These are phyloP conservation scores for Stenchaetothrips biformis DNA, from an alignment of 2,888 invertebrate species.

Conservation along the genomic window DNA sequence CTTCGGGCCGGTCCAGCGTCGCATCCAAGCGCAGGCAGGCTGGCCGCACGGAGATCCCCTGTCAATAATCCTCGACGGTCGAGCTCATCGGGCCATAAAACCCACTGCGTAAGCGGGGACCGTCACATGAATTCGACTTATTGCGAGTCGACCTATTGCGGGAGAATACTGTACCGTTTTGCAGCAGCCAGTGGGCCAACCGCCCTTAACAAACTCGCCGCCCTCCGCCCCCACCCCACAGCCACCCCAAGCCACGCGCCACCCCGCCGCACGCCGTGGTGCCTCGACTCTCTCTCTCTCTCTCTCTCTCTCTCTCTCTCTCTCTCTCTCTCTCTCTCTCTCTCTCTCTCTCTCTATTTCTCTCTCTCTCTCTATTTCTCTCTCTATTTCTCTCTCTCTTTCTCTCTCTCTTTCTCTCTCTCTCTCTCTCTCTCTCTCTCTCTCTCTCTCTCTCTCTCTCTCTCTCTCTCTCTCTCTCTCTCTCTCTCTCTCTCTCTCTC, in stretches of 20 bases:
- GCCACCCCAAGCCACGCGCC: background rate
- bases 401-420: conserved; percentile 8
- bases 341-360: background rate
- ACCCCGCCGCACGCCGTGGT: background rate
- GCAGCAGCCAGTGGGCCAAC: background rate
- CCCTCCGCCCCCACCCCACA: background rate
- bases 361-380: background rate
- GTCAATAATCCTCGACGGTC: too few species aligned
- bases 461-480: background rate
- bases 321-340: conserved; percentile 17
- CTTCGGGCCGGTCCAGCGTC: too few species aligned
- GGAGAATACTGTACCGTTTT: too few species aligned
- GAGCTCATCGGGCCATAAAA: too few species aligned
- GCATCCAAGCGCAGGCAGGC: too few species aligned
- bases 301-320: conserved; percentile 12
- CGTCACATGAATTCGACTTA: too few species aligned
- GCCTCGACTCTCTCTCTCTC: background rate
- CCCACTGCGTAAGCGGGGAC: too few species aligned
- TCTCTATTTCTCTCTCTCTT: background rate
- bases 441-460: background rate
- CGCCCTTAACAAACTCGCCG: background rate
- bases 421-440: conserved; percentile 5
- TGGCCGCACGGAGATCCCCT: too few species aligned
- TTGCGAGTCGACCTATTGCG: too few species aligned
- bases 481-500: background rate